Evolutionary conservation across 2,113 vertebrate genomes (phyloP), one percentile per base, ranked within the genome.

Genomic region (Hiodon tergisus): DNA sequence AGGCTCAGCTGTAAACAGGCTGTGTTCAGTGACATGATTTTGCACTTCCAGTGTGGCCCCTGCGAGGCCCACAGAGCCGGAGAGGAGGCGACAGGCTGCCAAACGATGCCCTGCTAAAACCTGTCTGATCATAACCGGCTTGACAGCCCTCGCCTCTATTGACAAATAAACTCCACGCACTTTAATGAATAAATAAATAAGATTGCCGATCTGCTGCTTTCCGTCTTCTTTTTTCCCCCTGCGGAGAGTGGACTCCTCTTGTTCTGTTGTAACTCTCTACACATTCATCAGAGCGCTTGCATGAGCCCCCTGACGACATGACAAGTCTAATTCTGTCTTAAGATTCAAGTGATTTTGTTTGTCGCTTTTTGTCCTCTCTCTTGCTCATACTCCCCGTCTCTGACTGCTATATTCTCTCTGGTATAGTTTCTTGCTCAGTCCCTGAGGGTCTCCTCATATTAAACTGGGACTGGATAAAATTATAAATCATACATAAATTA

Each of bases 1-100:
- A 78, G 92, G 83, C 92, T 90, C 90, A 89, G 92, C 92, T 93
- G 94, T 94, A 95, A 95, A 96, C 94, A 95, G 94, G 92, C 90
- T 89, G 92, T 94, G 90, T 93, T 93, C 89, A 91, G 87, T 89
- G 93, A 98, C 96, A 98, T 93, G 95, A 92, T 97, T 98, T 97
- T 96, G 94, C 97, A 97, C 95, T 98, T 93, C 94, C 93, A 85
- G 91, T 92, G 91, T 91, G 89, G 88, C 88, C 90, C 93, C 94
- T 91, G 90, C 85, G 93, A 95, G 93, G 88, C 91, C 92, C 92
- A 94, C 93, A 94, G 93, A 94, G 92, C 89, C 91, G 88, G 86
- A 94, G 91, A 88, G 85, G 88, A 94, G 88, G 89, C 86, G 94
- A 95, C 94, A 93, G 89, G 83, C 86, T 86, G 93, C 91, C 92